Base-by-base conservation (phyloP, 37 sponge, comb jelly and placozoan species). In the Aplysina aerophoba region DNA sequence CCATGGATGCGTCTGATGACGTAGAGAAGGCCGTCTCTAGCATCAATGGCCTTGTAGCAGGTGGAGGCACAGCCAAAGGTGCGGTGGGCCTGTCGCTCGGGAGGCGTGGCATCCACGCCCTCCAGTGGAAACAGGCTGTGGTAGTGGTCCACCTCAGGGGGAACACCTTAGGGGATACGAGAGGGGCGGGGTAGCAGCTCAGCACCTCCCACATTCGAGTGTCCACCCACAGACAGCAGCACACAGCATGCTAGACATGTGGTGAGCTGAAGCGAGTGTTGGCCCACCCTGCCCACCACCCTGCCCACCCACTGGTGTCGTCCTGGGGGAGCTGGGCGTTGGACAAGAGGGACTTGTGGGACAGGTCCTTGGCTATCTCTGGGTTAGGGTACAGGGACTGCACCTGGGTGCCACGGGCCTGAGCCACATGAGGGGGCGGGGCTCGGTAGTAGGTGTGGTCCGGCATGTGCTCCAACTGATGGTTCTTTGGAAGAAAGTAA, bases 81-180 rank as follows among this genome's bases (percentile, higher is more conserved):
- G n/a, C 93, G 62, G n/a, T 74, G 79, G 0, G 30, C 21, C 53
- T 91, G 61, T 83, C 75, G 63, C 28, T 88, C 88, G 0, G 83
- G 88, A 14, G 75, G 25, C 19, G 83, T 80, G 80, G 67, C n/a
- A 34, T 81, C 83, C 2, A 83, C 44, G 15, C 79, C 78, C 55
- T 94, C 95, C 67, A 94, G 84, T 15, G 92, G 92, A 55, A 82
- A 89, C 69, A 94, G 85, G 58, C 62, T 82, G 83, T 94, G 90
- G 85, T 94, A 94, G 73, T 86, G 67, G 28, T 94, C 92, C 61
- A 94, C 87, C 40, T 94, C 95, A 28, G 85, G 27, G 22, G 89
- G 90, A 25, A 87, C 73, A 71, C 36, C 73, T 71, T 20, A 5
- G 50, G 50, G 50, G 6, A 44, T 8, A 44, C 6, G 8, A 8